These are phyloP conservation scores for Xenopus tropicalis DNA, from an alignment of 2,113 vertebrate species.

Conservation along the genomic window DNA sequence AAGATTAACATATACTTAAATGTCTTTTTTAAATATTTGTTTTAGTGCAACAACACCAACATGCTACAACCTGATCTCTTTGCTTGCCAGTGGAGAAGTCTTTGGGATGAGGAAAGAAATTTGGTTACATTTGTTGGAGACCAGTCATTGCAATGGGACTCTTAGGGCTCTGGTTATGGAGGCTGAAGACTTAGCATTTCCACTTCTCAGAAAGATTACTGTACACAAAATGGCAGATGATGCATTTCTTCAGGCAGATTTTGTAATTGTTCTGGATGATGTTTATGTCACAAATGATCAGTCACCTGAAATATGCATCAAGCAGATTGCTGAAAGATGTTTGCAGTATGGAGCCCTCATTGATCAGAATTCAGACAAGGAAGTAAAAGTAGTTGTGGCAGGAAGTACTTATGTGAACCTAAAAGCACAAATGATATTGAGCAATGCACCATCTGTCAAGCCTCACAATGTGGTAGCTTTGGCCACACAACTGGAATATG, in stretches of 20 bases:
- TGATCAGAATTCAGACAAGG: constrained; percentile 65
- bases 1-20: too few species aligned
- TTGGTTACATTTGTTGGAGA: constrained; percentile 78
- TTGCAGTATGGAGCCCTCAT: constrained; percentile 70
- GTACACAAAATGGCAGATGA: constrained; percentile 61
- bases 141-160: constrained; percentile 45
- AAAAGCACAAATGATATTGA: constrained; percentile 68
- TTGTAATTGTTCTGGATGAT: constrained; percentile 82
- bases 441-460: constrained; percentile 57
- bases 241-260: constrained; percentile 73
- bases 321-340: constrained; percentile 60
- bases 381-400: constrained; percentile 75
- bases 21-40: constrained; percentile 13
- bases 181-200: constrained; percentile 65
- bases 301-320: constrained; percentile 48
- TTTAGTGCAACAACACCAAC: constrained; percentile 68
- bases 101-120: constrained; percentile 66
- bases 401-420: constrained; percentile 76
- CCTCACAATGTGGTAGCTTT: constrained; percentile 69
- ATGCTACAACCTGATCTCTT: constrained; percentile 74
- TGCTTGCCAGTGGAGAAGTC: constrained; percentile 68
- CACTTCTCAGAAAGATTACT: constrained; percentile 65
- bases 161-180: constrained; percentile 65
- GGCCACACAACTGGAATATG: constrained; percentile 70
- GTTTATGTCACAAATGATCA: constrained; percentile 36